Conservation (phyloP, 2,797 vertebrate genomes). For the Carapus acus region DNA sequence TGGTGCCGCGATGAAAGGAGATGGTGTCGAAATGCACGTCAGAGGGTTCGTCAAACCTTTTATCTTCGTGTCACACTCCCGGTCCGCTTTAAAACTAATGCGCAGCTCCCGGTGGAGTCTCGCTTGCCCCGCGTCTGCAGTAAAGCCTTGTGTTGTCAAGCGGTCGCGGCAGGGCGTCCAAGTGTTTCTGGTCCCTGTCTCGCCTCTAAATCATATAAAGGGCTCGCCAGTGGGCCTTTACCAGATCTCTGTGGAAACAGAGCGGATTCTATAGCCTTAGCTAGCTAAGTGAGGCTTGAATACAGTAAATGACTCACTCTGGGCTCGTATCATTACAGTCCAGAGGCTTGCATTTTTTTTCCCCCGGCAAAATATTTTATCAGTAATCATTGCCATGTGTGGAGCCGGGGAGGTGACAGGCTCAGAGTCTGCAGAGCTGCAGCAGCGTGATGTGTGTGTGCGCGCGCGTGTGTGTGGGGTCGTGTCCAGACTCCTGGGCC, state of each 20-base stretch:
- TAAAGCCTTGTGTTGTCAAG: too few species aligned
- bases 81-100: too few species aligned
- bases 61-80: too few species aligned
- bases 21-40: too few species aligned
- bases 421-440: constrained; percentile 18
- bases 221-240: constrained; percentile 6
- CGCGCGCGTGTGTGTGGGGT: constrained; percentile 23
- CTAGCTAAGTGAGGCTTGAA: constrained; percentile 15
- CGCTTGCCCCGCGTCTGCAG: too few species aligned
- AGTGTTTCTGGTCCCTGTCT: background rate
- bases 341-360: constrained; percentile 9
- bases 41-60: too few species aligned
- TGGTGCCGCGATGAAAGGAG: too few species aligned
- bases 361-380: constrained; percentile 23
- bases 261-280: constrained; percentile 21
- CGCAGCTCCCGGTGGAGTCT: too few species aligned
- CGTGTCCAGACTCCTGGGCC: constrained; percentile 30
- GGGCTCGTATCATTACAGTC: constrained; percentile 12
- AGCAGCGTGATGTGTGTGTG: background rate
- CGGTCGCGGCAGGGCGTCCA: background rate
- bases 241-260: constrained; percentile 13
- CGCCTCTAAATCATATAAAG: background rate
- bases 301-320: constrained; percentile 15
- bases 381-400: constrained; percentile 49
- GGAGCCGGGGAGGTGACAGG: constrained; percentile 43